phyloP scores from a whole-genome alignment of 2,797 vertebrate genomes.

The Manis javanica region DNA sequence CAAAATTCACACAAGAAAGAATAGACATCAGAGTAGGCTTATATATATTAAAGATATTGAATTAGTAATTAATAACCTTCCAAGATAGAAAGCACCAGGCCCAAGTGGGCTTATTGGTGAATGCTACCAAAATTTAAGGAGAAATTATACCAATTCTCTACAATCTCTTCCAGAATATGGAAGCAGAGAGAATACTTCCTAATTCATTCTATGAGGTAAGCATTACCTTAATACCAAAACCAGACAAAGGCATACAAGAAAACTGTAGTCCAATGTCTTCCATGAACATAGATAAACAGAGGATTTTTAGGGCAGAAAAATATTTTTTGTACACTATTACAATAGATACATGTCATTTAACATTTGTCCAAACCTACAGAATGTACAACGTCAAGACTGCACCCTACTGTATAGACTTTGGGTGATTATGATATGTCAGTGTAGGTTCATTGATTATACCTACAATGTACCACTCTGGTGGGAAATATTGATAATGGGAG shows the following conservation, averaged over 20 bases:
- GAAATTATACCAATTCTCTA: background rate
- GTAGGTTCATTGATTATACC: background rate
- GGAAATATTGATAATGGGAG: background rate
- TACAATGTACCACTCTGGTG: background rate
- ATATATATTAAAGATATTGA: background rate
- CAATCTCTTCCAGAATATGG: background rate
- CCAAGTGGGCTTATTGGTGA: background rate
- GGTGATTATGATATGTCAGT: background rate
- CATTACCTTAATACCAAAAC: background rate
- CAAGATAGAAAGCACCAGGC: background rate
- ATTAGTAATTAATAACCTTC: background rate
- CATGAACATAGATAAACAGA: background rate
- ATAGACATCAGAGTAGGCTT: background rate
- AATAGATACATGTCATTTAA: background rate
- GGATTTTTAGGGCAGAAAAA: background rate
- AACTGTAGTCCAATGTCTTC: background rate
- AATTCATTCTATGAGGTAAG: background rate
- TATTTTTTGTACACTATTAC: background rate
- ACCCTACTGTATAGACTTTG: background rate
- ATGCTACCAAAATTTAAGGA: background rate
- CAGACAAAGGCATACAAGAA: background rate
- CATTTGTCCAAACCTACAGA: background rate
- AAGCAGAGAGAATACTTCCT: background rate
- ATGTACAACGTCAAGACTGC: background rate
- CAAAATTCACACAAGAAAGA: background rate